Evolutionary conservation across 2,888 invertebrate genomes (phyloP).

Genomic region (Clitarchus hookeri): DNA sequence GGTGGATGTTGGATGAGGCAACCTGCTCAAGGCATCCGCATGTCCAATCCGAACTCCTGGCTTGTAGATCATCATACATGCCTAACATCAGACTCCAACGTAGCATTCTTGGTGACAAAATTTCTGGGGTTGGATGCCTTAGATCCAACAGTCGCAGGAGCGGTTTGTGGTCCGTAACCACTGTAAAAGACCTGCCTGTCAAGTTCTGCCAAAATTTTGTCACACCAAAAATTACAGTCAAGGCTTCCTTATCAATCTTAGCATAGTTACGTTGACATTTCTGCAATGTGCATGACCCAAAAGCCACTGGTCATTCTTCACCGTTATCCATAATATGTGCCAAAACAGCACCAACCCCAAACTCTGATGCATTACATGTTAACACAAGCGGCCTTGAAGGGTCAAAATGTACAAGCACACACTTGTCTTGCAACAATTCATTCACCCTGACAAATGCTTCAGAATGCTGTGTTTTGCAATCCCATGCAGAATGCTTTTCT

Average conservation of each 20-base stretch:
- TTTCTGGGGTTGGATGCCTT: neutral
- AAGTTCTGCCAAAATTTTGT: neutral
- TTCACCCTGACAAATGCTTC: neutral
- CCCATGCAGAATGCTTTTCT: neutral
- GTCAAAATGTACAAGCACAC: neutral
- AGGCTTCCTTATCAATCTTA: neutral
- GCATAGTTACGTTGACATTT: neutral
- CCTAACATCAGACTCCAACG: constrained; percentile 31
- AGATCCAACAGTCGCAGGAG: constrained; percentile 35
- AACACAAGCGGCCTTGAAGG: neutral
- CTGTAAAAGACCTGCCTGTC: neutral
- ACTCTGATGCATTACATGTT: neutral
- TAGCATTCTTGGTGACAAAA: constrained; percentile 35
- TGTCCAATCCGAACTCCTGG: constrained; percentile 30
- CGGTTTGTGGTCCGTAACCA: constrained; percentile 40
- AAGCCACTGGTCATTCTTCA: neutral
- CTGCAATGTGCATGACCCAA: neutral
- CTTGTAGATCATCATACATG: constrained; percentile 32
- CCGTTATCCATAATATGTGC: neutral
- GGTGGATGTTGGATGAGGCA: constrained; percentile 23
- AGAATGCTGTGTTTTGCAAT: neutral
- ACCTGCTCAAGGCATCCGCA: constrained; percentile 35
- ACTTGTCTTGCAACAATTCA: neutral
- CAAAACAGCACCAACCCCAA: neutral
- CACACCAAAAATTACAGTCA: neutral